These are phyloP conservation scores for Corythornis cristatus DNA, from an alignment of 2,113 vertebrate genomes.

Conservation along the genomic window DNA sequence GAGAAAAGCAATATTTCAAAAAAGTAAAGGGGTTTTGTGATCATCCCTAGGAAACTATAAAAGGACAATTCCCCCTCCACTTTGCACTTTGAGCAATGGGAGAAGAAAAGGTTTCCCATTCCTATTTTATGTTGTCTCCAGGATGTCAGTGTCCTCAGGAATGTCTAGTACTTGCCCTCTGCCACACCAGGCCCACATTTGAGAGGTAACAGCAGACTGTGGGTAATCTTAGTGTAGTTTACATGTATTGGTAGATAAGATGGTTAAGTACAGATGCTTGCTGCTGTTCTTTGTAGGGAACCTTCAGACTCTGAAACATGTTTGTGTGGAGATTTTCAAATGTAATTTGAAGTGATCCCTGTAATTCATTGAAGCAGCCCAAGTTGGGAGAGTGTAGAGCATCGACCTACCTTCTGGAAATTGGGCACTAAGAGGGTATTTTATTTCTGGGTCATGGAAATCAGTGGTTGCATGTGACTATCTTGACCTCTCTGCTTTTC, in stretches of 20 bases:
- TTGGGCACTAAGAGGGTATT: neutral
- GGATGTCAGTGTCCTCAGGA: neutral
- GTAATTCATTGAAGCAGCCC: neutral
- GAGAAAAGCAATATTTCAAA: neutral
- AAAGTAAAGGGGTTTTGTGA: neutral
- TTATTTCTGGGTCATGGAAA: neutral
- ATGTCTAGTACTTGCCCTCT: neutral
- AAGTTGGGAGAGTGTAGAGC: neutral
- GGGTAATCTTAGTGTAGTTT: neutral
- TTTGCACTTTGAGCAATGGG: neutral
- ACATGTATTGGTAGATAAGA: neutral
- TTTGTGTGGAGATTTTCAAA: neutral
- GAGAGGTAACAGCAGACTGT: neutral
- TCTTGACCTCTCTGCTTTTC: neutral
- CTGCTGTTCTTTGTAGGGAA: neutral
- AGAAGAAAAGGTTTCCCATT: neutral
- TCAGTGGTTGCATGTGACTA: neutral
- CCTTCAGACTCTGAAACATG: neutral
- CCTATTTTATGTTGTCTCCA: neutral
- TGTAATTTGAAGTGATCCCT: neutral
- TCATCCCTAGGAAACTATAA: neutral
- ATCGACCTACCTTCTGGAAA: neutral
- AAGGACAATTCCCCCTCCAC: neutral
- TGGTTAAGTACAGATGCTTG: neutral
- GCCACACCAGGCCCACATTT: neutral